Evolutionary conservation across 2,113 vertebrate species (phyloP).

Genomic region (human): GRCh38 chr5:147919501-147920000

Average conservation of each 20-base stretch:
- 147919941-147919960: neutral
- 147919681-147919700: neutral
- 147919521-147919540: neutral
- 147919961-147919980: neutral
- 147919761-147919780: neutral
- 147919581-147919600: neutral
- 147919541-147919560: neutral
- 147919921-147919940: neutral
- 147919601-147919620: neutral
- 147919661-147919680: neutral
- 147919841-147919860: too few relatives aligned
- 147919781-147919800: neutral
- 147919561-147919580: neutral
- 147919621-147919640: neutral
- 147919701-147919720: fast-evolving
- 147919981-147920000: neutral
- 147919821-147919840: neutral
- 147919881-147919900: neutral
- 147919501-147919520: neutral
- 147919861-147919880: neutral
- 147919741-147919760: neutral
- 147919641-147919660: neutral
- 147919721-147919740: neutral
- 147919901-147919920: neutral
- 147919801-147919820: neutral